Evolutionary conservation across 2,888 invertebrate species (phyloP), one percentile per base, ranked within the genome.

Genomic region (Polietes domitor): DNA sequence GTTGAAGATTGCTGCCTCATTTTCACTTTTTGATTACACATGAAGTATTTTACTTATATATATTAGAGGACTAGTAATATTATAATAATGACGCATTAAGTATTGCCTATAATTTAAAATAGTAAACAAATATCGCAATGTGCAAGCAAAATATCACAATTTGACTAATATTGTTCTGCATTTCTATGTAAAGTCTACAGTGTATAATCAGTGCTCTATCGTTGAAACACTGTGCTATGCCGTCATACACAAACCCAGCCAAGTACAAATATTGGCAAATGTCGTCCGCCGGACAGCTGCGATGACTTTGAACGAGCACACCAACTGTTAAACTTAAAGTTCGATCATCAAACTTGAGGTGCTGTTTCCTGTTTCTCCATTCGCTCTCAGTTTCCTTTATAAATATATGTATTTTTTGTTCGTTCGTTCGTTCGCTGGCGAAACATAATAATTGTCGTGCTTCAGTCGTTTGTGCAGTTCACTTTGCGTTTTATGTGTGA

Each of bases 301-400:
- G 47, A 58, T 19, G 24, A 15, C 15, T 58, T 37, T 19, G 2
- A 19, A 61, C 63, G 43, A 43, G 17, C 15, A 63, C 19, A 24
- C 32, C 41, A 65, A n/a, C 12, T 73, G 21, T 43, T 41, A 19
- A 26, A 73, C 58, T 74, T 63, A 32, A 77, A 77, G 77, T 77
- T 80, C 70, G 61, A 80, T 77, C 77, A 74, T 55, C 77, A 80
- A 80, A 83, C 43, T 80, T 80, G 53, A 47, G 70, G 70, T 77
- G 61, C 77, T 74, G 70, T 72, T 37, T 78, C 12, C 75, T 19
- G 72, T 32, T 24, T 53, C 61, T 61, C 32, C 47, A 32, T 61
- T 72, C 43, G 0, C 43, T 68, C 43, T 68, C n/a, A n/a, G 53
- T 72, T 32, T 73, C 26, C 12, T 10, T n/a, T n/a, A n/a, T n/a